Conservation (phyloP, 2,888 invertebrate genomes). For the Fragum whitleyi region DNA sequence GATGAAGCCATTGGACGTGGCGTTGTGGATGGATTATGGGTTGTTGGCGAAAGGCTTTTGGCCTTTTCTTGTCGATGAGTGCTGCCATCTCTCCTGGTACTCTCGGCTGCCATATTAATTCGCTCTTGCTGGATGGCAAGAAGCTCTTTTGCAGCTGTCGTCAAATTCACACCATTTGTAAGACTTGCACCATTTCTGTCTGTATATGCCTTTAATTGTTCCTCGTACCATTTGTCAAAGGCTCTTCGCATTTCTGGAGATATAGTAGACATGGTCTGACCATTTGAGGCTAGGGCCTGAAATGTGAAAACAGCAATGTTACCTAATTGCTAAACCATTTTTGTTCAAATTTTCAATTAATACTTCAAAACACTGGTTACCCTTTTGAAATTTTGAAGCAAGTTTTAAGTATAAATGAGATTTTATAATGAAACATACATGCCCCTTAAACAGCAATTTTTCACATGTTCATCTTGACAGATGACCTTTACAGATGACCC, state of each 20-base stretch:
- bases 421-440: too few species aligned
- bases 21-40: conserved; percentile 35
- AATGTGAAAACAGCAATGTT: conserved; percentile 63
- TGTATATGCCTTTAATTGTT: conserved; percentile 72
- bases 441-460: too few species aligned
- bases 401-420: too few species aligned
- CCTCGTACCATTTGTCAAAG: conserved; percentile 95
- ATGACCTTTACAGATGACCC: too few species aligned
- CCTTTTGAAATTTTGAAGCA: too few species aligned
- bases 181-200: conserved; percentile 28
- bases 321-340: too few species aligned
- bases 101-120: conserved; percentile 31
- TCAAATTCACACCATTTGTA: conserved; percentile 58
- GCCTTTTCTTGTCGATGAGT: conserved; percentile 4
- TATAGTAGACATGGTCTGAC: conserved; percentile 88
- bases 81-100: background rate
- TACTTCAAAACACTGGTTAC: too few species aligned
- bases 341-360: too few species aligned
- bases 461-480: too few species aligned
- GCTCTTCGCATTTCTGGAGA: conserved; percentile 94
- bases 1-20: conserved; percentile 60
- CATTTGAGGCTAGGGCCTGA: conserved; percentile 93
- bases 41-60: conserved; percentile 20
- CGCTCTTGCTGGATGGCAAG: conserved; percentile 53
- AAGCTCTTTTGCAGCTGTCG: conserved; percentile 58